These are phyloP conservation scores for Drosophila borborema DNA, from an alignment of 2,888 invertebrate species.

Conservation along the genomic window DNA sequence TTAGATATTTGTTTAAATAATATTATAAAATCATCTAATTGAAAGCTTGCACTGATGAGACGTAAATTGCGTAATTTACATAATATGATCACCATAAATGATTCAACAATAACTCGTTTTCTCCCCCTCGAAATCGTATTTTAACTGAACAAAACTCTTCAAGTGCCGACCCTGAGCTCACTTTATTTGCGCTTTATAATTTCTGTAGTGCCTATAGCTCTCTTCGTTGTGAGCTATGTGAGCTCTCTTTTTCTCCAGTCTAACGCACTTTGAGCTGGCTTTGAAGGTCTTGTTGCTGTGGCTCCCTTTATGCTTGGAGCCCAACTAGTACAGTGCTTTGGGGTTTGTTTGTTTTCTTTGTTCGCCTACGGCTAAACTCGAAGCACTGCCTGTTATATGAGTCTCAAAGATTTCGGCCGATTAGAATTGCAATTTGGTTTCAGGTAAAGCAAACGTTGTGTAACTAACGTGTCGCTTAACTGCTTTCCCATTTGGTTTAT, in stretches of 20 bases:
- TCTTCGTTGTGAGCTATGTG: neutral
- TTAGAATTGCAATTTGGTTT: conserved; percentile 59
- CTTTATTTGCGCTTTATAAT: neutral
- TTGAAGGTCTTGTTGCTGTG: conserved; percentile 48
- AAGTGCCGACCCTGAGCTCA: conserved; percentile 16
- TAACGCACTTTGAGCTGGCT: conserved; percentile 22
- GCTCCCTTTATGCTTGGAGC: neutral
- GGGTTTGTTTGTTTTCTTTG: conserved; percentile 33
- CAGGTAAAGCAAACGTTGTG: conserved; percentile 24
- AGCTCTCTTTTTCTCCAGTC: conserved; percentile 20
- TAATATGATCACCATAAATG: neutral
- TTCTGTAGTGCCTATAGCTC: neutral
- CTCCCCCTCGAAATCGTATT: neutral
- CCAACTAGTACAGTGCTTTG: neutral
- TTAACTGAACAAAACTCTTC: neutral
- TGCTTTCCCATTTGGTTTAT: neutral
- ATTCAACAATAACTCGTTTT: neutral
- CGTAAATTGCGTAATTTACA: neutral
- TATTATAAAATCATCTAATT: neutral
- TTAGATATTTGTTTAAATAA: neutral
- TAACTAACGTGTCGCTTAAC: conserved; percentile 28
- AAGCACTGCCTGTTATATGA: conserved; percentile 51
- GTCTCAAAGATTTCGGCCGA: conserved; percentile 63
- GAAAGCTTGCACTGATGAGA: neutral
- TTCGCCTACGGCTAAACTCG: conserved; percentile 23